Conservation (phyloP, 2,888 invertebrate genomes). For the Drosophila percnosoma region DNA sequence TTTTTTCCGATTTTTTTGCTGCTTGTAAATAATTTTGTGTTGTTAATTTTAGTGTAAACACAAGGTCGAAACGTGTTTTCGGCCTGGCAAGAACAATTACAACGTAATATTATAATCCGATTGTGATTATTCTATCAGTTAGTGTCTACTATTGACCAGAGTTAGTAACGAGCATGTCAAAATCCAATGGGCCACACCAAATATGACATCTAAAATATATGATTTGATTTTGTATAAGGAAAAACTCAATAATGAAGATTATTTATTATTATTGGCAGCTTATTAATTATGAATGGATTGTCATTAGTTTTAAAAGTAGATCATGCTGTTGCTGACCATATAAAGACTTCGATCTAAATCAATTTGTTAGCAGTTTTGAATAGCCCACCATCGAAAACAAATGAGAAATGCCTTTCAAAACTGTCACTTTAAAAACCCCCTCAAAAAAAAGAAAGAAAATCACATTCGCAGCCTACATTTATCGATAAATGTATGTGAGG, state of each 20-base stretch:
- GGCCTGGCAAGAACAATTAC: conserved; percentile 15
- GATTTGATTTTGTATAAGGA: neutral
- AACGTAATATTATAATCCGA: conserved; percentile 5
- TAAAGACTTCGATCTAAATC: neutral
- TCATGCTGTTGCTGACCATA: neutral
- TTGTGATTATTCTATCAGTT: conserved; percentile 9
- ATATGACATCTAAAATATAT: neutral
- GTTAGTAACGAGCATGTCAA: neutral
- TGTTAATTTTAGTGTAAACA: conserved; percentile 53
- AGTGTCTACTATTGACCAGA: neutral
- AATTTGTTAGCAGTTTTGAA: neutral
- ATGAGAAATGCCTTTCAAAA: conserved; percentile 7
- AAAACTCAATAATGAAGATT: neutral
- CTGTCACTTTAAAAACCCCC: conserved; percentile 20
- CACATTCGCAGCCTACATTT: conserved; percentile 10
- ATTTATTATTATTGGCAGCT: neutral
- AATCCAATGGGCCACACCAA: neutral
- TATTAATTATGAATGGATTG: neutral
- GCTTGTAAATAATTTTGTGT: conserved; percentile 1
- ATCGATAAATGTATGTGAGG: conserved; percentile 16
- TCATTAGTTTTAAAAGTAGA: neutral
- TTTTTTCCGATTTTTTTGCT: conserved; percentile 12
- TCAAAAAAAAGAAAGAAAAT: neutral
- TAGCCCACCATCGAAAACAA: neutral
- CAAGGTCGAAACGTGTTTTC: conserved; percentile 35